A percentile compares a stretch with the other conserved stretches of the same genome.
phyloP scores from a whole-genome alignment of 1,140 invertebrate species.

The Leucophenga varia region DNA sequence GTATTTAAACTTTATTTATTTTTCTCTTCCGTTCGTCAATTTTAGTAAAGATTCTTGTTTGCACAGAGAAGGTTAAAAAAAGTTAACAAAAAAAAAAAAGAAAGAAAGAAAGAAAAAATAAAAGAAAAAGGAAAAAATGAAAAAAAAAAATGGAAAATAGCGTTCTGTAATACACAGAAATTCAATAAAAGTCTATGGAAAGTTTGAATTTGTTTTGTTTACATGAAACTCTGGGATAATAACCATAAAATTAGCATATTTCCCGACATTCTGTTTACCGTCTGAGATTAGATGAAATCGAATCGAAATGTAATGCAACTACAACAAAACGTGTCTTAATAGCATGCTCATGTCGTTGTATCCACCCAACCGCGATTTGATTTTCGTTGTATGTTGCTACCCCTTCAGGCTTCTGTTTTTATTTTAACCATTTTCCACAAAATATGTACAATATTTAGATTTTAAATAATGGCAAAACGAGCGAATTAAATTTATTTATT shows the following conservation, averaged over 20 bases:
- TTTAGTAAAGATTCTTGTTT: slow-evolving; percentile 31
- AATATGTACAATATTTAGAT: slow-evolving; percentile 22
- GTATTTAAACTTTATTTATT: slow-evolving; percentile 23
- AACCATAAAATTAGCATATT: slow-evolving; percentile 38
- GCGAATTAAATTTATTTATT: too few species aligned
- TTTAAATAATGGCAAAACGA: too few species aligned
- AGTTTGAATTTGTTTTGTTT: slow-evolving; percentile 24
- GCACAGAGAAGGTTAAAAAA: slow-evolving; percentile 14
- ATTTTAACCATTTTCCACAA: slow-evolving; percentile 9
- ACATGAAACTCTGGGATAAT: slow-evolving; percentile 29
- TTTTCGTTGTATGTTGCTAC: too few species aligned
- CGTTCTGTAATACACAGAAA: slow-evolving; percentile 20
- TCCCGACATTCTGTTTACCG: slow-evolving; percentile 30
- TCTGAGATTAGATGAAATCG: slow-evolving; percentile 35
- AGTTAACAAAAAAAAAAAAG: slow-evolving; percentile 25
- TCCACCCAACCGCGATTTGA: too few species aligned
- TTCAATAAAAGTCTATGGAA: slow-evolving; percentile 34
- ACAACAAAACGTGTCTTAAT: too few species aligned
- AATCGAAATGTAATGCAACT: slow-evolving; percentile 2
- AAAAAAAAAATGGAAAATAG: not conserved
- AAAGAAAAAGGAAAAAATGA: slow-evolving; percentile 1
- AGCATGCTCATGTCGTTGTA: too few species aligned
- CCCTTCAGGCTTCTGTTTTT: slow-evolving; percentile 4
- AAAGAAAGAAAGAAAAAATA: slow-evolving; percentile 8
- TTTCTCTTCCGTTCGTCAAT: too few species aligned